phyloP scores from a whole-genome alignment of 2,113 vertebrate genomes.

The Alethe castanea region DNA sequence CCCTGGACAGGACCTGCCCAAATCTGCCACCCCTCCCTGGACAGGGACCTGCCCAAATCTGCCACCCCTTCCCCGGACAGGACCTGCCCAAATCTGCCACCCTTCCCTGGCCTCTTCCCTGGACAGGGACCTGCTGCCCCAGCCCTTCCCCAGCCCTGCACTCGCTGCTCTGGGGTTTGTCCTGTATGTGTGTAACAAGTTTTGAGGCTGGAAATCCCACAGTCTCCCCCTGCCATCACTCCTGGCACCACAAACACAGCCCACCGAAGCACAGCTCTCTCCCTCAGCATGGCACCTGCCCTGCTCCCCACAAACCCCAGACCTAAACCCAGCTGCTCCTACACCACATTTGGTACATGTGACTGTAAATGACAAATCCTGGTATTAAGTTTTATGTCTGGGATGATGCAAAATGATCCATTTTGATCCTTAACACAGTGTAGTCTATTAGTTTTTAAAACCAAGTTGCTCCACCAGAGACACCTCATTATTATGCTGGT shows the following conservation, averaged over 20 bases:
- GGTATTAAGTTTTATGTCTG: not conserved
- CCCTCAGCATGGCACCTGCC: fast-evolving
- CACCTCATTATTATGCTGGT: fast-evolving
- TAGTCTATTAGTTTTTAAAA: not conserved
- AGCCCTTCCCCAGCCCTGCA: not conserved
- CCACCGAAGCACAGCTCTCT: fast-evolving
- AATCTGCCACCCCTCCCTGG: not conserved
- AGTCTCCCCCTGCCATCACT: not conserved
- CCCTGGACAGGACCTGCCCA: not conserved
- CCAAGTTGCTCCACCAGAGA: not conserved
- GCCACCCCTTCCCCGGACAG: too few relatives aligned
- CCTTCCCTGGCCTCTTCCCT: not conserved
- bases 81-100: not conserved
- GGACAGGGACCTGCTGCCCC: not conserved
- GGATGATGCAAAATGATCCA: not conserved
- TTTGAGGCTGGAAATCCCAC: not conserved
- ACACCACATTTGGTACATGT: too few relatives aligned
- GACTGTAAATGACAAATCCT: not conserved
- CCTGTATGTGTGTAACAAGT: fast-evolving
- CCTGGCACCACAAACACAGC: not conserved
- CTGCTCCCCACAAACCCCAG: not conserved
- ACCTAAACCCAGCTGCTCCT: not conserved
- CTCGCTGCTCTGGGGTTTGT: fast-evolving
- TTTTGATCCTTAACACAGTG: not conserved
- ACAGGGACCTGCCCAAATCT: too few relatives aligned